Conservation (phyloP, 1,140 invertebrate genomes). For the Pachypeltis micranthus region DNA sequence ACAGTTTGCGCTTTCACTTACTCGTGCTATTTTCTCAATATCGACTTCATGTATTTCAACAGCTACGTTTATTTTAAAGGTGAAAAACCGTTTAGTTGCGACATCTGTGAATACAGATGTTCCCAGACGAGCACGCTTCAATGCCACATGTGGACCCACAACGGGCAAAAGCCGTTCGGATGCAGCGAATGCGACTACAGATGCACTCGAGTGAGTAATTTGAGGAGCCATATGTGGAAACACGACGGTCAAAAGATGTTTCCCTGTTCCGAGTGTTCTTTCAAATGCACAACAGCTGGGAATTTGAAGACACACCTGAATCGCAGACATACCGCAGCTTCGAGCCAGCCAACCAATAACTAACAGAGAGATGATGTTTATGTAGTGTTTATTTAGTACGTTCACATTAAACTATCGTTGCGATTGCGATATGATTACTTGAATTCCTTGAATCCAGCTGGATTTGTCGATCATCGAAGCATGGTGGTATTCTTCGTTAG, state of each 20-base stretch:
- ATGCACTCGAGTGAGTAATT: background rate
- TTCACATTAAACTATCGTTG: no score
- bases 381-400: no score
- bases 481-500: no score
- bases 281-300: background rate
- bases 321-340: no score
- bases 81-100: background rate
- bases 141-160: background rate
- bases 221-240: background rate
- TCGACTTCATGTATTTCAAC: no score
- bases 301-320: background rate
- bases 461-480: no score
- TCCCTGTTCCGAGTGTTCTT: background rate
- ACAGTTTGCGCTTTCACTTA: no score
- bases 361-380: no score
- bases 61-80: background rate
- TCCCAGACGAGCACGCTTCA: background rate
- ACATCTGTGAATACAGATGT: background rate
- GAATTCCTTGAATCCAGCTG: no score
- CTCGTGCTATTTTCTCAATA: no score
- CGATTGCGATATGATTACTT: no score
- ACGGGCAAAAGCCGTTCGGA: background rate
- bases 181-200: background rate
- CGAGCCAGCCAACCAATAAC: no score
- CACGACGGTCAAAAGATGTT: background rate